Base-by-base conservation (phyloP, 2,888 invertebrate genomes). In the Melitaea athalia region DNA sequence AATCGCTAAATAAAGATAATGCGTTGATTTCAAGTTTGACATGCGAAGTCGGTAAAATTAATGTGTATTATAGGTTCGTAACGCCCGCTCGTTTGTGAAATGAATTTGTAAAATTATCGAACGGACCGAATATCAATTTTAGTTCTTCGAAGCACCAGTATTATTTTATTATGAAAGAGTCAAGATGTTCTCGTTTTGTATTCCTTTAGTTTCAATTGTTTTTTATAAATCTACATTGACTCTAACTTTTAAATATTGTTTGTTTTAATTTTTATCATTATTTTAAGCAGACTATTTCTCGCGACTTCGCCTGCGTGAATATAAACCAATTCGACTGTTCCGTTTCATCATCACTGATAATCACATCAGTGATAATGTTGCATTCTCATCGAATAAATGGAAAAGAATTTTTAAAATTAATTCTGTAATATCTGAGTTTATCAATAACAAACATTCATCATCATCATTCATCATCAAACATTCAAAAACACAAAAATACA, bases 1-100 rank as follows among this genome's bases (percentile, higher is more conserved):
- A 84, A 85, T 84, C 80, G 79, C 84, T 87, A 89, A 90, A 91
- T 92, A 87, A 89, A 90, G 89, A 88, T 91, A 91, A 92, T 90
- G 83, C 81, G 83, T 74, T 85, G 85, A 92, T 90, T 87, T 88
- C 80, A 72, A 80, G 89, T 90, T 91, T 92, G 92, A 91, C 91
- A 91, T 86, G 91, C 78, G 86, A 85, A 87, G 86, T 85, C 82
- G 81, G 77, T 78, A 72, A 88, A 87, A 92, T 91, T 89, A 88
- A 92, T 92, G 91, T 88, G 83, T 91, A 91, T 92, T 92, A 91
- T 88, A 90, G 91, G 82, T 79, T 73, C 78, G 78, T 75, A 80
- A 85, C 85, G 85, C 82, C 87, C 86, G 86, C 84, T 88, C 85
- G 87, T 86, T 87, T 84, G 84, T 86, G 80, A 79, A 75, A 86